phyloP scores from a whole-genome alignment of 1,140 invertebrate genomes.

The Heliconius himera region DNA sequence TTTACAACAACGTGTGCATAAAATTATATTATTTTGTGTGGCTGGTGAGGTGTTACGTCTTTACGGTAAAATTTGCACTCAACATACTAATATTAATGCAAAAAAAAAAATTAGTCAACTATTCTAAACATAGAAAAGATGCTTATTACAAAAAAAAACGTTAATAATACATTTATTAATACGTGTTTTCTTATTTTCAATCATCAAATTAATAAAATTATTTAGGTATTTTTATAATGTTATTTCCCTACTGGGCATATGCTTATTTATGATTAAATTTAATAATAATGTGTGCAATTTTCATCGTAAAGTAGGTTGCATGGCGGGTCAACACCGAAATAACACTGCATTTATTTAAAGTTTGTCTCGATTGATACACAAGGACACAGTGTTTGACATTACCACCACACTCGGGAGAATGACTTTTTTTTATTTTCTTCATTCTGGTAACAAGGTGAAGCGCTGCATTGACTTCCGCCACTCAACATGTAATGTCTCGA shows the following conservation, averaged over 20 bases:
- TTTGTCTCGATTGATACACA: background rate
- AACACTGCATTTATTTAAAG: constrained; percentile 1
- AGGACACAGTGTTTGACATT: no score
- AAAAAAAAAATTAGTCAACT: background rate
- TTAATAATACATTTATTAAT: background rate
- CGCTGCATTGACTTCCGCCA: no score
- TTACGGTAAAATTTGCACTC: background rate
- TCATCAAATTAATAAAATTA: background rate
- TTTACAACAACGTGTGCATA: no score
- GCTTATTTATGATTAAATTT: background rate
- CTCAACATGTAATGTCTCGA: no score
- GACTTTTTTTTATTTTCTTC: no score
- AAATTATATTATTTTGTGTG: background rate
- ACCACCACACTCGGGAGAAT: no score
- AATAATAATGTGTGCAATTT: constrained; percentile 3
- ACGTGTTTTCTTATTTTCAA: background rate
- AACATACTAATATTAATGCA: background rate
- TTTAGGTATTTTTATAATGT: no score
- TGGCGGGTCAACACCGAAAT: background rate
- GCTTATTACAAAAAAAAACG: no score
- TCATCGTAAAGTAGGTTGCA: background rate
- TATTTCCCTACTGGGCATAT: no score
- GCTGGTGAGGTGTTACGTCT: background rate
- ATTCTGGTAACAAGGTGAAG: no score
- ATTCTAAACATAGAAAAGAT: background rate